phyloP scores from a whole-genome alignment of 2,797 vertebrate species.

The Leptoclinus maculatus region DNA sequence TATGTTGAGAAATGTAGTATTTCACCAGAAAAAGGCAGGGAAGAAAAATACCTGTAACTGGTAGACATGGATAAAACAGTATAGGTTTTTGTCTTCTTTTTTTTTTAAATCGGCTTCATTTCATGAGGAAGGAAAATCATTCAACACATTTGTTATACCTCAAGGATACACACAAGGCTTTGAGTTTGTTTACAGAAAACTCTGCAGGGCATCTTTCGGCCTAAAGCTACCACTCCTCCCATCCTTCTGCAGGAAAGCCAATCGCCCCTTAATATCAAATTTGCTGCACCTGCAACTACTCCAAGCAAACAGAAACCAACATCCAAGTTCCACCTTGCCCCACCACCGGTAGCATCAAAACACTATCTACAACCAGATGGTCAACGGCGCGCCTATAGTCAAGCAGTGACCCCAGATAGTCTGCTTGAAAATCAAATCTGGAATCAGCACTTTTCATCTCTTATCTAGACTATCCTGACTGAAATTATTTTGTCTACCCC shows the following conservation, averaged over 20 bases:
- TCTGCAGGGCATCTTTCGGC: not conserved
- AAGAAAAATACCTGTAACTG: not conserved
- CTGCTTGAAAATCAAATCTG: not conserved
- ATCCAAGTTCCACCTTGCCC: not conserved
- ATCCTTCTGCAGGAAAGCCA: not conserved
- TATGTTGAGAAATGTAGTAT: not conserved
- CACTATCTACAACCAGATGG: not conserved
- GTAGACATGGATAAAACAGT: not conserved
- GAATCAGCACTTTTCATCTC: not conserved
- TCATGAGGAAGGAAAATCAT: not conserved
- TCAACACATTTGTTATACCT: not conserved
- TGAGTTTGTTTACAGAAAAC: not conserved
- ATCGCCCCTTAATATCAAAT: not conserved
- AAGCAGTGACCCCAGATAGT: not conserved
- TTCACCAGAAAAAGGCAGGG: not conserved
- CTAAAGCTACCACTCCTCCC: not conserved
- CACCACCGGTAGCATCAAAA: not conserved
- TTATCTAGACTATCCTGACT: not conserved
- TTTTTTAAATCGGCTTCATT: not conserved
- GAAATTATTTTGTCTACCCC: constrained; percentile 57
- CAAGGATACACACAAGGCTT: not conserved
- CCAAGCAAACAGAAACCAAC: not conserved
- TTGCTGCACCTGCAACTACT: not conserved
- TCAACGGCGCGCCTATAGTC: not conserved
- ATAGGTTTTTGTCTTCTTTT: not conserved